These are phyloP conservation scores for Apamea epomidion DNA, from an alignment of 2,888 invertebrate genomes.

Conservation along the genomic window DNA sequence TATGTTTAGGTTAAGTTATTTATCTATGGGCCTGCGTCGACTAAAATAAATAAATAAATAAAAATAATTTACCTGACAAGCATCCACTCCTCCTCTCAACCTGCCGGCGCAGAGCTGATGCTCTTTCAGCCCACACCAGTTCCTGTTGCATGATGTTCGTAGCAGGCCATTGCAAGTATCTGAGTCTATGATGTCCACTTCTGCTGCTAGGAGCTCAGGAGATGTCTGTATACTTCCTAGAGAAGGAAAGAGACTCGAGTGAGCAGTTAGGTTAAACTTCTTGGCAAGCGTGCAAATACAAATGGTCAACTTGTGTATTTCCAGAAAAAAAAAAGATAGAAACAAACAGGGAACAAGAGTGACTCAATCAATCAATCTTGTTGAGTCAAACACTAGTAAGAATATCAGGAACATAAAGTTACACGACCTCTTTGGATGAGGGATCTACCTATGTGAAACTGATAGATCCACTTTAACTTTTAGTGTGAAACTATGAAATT, in stretches of 20 bases:
- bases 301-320: not conserved
- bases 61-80: constrained; percentile 77
- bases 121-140: constrained; percentile 75
- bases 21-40: too few relatives aligned
- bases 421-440: not conserved
- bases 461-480: not conserved
- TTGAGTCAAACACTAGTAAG: not conserved
- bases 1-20: too few relatives aligned
- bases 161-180: constrained; percentile 72
- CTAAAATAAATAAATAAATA: too few relatives aligned
- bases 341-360: too few relatives aligned
- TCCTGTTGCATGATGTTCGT: constrained; percentile 70
- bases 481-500: not conserved
- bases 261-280: not conserved
- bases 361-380: not conserved
- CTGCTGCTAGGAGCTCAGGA: constrained; percentile 75
- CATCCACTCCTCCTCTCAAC: constrained; percentile 79
- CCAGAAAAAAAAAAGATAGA: not conserved
- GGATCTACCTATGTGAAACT: not conserved
- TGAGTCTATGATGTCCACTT: constrained; percentile 75
- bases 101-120: constrained; percentile 83
- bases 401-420: not conserved
- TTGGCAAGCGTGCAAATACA: not conserved
- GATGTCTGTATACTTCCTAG: constrained; percentile 71
- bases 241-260: not conserved